These are phyloP conservation scores for Hippocampus abdominalis DNA, from an alignment of 2,113 vertebrate genomes.

Conservation along the genomic window DNA sequence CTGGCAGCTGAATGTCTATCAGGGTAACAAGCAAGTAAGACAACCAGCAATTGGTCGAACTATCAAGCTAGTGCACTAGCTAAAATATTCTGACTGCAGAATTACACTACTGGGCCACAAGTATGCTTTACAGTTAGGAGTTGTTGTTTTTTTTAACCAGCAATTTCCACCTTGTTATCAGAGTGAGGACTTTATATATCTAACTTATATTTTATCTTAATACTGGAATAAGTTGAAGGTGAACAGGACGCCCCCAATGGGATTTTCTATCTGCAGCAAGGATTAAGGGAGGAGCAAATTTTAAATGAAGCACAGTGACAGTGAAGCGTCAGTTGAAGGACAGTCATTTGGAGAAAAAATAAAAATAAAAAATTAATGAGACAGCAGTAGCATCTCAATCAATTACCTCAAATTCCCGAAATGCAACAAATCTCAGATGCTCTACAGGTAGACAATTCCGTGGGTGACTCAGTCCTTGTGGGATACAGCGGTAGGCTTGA, in stretches of 20 bases:
- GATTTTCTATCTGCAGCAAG: slow-evolving; percentile 4
- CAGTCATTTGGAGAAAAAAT: not conserved
- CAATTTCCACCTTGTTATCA: not conserved
- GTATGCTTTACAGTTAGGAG: too few relatives aligned
- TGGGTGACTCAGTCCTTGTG: slow-evolving; percentile 42
- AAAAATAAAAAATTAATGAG: not conserved
- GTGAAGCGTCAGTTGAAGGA: not conserved
- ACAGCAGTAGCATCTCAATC: not conserved
- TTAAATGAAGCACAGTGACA: not conserved
- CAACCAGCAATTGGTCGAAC: too few relatives aligned
- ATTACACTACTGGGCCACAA: too few relatives aligned
- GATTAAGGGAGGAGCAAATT: slow-evolving; percentile 1
- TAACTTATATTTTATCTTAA: not conserved
- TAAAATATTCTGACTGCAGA: too few relatives aligned
- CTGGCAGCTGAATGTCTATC: too few relatives aligned
- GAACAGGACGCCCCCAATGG: slow-evolving; percentile 5
- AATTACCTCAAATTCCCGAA: slow-evolving; percentile 1
- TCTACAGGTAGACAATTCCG: slow-evolving; percentile 40
- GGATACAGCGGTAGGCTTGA: slow-evolving; percentile 40
- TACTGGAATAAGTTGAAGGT: slow-evolving; percentile 3
- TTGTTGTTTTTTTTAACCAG: too few relatives aligned
- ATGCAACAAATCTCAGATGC: slow-evolving; percentile 15
- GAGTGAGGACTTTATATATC: not conserved
- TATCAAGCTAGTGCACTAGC: too few relatives aligned
- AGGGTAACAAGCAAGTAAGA: too few relatives aligned